Evolutionary conservation across 2,113 vertebrate genomes (phyloP), one percentile per base, ranked within the genome.

Genomic region (Oenanthe oenanthe): DNA sequence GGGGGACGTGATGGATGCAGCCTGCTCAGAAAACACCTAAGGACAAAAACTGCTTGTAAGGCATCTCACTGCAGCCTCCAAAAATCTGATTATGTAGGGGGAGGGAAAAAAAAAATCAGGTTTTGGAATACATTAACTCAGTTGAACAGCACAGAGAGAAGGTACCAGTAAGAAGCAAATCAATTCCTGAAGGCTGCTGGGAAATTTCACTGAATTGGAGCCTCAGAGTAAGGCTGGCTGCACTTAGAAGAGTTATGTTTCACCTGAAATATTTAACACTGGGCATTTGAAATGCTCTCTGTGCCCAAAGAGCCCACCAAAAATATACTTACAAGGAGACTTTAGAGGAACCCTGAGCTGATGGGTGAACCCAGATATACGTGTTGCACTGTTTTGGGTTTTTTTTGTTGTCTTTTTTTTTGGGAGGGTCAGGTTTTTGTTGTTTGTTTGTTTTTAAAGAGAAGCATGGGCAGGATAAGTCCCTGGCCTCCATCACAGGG

Each of bases 371-470:
- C 2, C 20, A 70, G 32, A 51, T 43, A 50, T 22, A 50, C 1
- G 0, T 0, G 3, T 36, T 53, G 47, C 29, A 34, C 0, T 0
- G 25, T 54, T 89, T 40, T 28, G 26, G 50, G 50, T 7, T 1
- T 13, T 25, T 25, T 3, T 38, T 51, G 42, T 43, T 28, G 9
- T 29, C n/a, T 26, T 3, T 17, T 13, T 36, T 45, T 45, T 45
- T 43, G 17, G 43, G 43, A 18, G 8, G 8, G 43, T 26, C 25
- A 19, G 50, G 50, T 10, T 10, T 51, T 51, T 3, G 31, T 16
- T 28, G 9, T 25, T n/a, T 50, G 26, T 3, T 22, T 16, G 32
- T 24, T 24, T 54, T 29, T 66, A 6, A 57, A 40, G 43, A 65
- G 26, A 81, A 62, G 9, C 42, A 38, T 19, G 29, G 26, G 24